Evolutionary conservation across 2,797 vertebrate species (phyloP).

Genomic region (Enteromius thamalakanensis): DNA sequence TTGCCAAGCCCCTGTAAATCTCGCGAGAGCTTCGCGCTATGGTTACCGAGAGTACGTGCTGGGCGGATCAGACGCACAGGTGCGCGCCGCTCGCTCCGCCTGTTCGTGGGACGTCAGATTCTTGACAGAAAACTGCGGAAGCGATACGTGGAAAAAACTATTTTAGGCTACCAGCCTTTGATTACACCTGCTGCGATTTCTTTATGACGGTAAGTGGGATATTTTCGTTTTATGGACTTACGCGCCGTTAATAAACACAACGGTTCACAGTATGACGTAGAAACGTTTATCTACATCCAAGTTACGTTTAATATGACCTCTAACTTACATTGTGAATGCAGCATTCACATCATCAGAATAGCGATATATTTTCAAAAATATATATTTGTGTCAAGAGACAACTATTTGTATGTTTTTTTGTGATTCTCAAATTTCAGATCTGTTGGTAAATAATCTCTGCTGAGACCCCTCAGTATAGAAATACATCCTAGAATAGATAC

Average conservation of each 20-base stretch:
- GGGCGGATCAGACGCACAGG: constrained; percentile 9
- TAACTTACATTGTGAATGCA: neutral
- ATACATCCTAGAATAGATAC: no score
- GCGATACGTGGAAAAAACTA: neutral
- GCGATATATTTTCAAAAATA: neutral
- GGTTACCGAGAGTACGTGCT: neutral
- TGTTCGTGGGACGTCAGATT: constrained; percentile 17
- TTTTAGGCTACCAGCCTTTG: neutral
- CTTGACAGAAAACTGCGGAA: constrained; percentile 37
- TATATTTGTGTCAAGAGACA: neutral
- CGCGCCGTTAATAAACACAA: neutral
- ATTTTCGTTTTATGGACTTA: neutral
- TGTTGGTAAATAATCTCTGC: no score
- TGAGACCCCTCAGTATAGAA: no score
- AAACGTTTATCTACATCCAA: neutral
- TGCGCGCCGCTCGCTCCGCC: neutral
- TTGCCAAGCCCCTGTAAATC: neutral
- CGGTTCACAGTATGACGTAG: neutral
- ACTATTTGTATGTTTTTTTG: neutral
- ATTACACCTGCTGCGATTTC: neutral
- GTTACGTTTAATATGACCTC: neutral
- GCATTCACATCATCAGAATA: neutral
- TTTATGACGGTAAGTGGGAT: constrained; percentile 36
- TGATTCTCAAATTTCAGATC: neutral
- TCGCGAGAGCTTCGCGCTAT: neutral